These are phyloP conservation scores for Diplodus sargus DNA, from an alignment of 2,797 vertebrate genomes.

Conservation along the genomic window DNA sequence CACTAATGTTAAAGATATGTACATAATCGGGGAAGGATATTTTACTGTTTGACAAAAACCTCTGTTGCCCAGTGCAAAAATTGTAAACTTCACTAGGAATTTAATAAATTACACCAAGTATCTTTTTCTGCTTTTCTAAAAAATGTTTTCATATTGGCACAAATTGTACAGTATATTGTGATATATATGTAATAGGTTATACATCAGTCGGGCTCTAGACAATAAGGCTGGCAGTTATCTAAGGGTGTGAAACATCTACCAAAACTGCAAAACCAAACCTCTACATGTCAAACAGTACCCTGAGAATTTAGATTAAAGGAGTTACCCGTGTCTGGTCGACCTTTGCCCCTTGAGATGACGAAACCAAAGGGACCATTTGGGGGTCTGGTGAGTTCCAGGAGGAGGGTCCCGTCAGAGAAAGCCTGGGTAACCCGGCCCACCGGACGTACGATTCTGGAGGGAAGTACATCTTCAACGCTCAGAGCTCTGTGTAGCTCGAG, in stretches of 20 bases:
- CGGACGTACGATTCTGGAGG: slow-evolving; percentile 80
- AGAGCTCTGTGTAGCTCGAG: slow-evolving; percentile 80
- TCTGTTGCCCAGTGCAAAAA: too few relatives aligned
- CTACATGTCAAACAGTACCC: background rate
- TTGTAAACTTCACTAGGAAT: too few relatives aligned
- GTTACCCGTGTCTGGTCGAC: slow-evolving; percentile 92
- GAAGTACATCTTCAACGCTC: slow-evolving; percentile 88
- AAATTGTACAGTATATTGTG: too few relatives aligned
- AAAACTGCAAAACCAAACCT: slow-evolving; percentile 1
- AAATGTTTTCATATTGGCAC: too few relatives aligned
- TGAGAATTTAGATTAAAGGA: background rate
- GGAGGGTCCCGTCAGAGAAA: slow-evolving; percentile 91
- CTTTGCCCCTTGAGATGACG: slow-evolving; percentile 90
- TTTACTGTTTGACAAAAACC: too few relatives aligned
- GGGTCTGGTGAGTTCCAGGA: slow-evolving; percentile 90
- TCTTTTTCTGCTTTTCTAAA: too few relatives aligned
- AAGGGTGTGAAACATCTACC: background rate
- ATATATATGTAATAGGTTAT: too few relatives aligned
- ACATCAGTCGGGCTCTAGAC: too few relatives aligned
- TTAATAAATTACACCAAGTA: too few relatives aligned
- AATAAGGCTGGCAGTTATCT: background rate
- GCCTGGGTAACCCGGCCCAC: slow-evolving; percentile 89
- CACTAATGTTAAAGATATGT: too few relatives aligned
- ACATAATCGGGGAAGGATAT: too few relatives aligned
- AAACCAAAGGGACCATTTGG: slow-evolving; percentile 91